These are phyloP conservation scores for Phyto melanocephala DNA, from an alignment of 2,888 invertebrate species.

Conservation along the genomic window DNA sequence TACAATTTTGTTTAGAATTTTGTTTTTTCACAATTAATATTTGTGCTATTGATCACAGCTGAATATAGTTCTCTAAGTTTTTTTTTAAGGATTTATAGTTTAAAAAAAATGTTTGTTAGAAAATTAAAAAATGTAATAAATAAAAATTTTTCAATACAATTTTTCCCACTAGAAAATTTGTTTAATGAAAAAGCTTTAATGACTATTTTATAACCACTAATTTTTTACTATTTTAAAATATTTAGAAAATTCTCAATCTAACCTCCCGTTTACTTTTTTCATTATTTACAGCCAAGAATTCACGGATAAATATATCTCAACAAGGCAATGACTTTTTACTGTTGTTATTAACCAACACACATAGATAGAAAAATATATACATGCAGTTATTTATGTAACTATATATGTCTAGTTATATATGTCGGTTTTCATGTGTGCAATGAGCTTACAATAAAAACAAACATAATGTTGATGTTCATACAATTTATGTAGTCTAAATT, in stretches of 20 bases:
- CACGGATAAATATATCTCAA: conserved; percentile 71
- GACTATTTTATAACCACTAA: no score
- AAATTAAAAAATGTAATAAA: no score
- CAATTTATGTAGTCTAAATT: conserved; percentile 27
- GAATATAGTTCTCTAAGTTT: no score
- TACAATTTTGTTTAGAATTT: no score
- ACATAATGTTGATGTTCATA: conserved; percentile 20
- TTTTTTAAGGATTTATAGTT: no score
- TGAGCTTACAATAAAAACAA: conserved; percentile 12
- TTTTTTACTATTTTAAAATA: no score
- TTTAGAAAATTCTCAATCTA: neutral
- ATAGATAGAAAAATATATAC: conserved; percentile 29
- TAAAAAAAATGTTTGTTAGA: no score
- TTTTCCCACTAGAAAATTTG: no score
- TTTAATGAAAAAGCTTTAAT: no score
- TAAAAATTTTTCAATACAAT: no score
- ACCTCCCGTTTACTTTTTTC: neutral
- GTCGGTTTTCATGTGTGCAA: neutral
- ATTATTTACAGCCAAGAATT: conserved; percentile 19
- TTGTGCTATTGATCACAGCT: no score
- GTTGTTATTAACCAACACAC: conserved; percentile 71
- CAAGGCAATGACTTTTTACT: conserved; percentile 77
- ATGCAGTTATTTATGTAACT: neutral
- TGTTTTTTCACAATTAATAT: no score
- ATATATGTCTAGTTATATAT: neutral